Evolutionary conservation across 64 coral and sea anemone genomes (phyloP).

Genomic region (Porites lutea): DNA sequence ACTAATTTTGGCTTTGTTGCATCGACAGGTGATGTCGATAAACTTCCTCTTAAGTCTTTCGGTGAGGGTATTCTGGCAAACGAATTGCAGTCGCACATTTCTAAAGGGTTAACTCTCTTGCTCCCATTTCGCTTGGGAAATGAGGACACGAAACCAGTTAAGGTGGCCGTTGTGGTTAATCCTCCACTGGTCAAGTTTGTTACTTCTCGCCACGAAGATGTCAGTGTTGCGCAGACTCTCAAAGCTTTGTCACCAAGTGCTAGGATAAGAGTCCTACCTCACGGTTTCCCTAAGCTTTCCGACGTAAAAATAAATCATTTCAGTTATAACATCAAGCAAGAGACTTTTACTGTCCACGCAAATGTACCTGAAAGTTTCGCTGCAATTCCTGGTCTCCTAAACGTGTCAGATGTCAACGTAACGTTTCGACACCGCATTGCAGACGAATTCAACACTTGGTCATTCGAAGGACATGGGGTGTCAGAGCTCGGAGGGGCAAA

Average conservation of each 20-base stretch:
- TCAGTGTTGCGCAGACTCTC: conserved; percentile 78
- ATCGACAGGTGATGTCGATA: conserved; percentile 89
- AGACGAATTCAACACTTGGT: conserved; percentile 88
- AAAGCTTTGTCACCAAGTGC: conserved; percentile 83
- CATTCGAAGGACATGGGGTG: conserved; percentile 62
- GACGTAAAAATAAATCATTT: conserved; percentile 83
- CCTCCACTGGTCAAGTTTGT: conserved; percentile 77
- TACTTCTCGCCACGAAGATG: conserved; percentile 83
- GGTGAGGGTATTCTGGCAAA: conserved; percentile 83
- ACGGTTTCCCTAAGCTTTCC: conserved; percentile 74
- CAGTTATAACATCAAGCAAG: conserved; percentile 89
- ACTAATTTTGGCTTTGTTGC: conserved; percentile 96
- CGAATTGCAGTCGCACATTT: conserved; percentile 90
- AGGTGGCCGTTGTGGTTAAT: conserved; percentile 83
- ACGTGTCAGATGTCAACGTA: conserved; percentile 64
- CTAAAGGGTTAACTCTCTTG: conserved; percentile 87
- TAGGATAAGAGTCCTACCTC: conserved; percentile 65
- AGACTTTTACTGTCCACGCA: conserved; percentile 74
- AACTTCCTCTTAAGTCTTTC: conserved; percentile 88
- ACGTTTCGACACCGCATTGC: conserved; percentile 82
- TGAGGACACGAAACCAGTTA: conserved; percentile 75
- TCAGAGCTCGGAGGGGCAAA: conserved; percentile 73
- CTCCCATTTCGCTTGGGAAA: conserved; percentile 86
- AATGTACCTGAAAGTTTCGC: conserved; percentile 65
- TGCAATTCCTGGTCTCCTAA: conserved; percentile 74